Evolutionary conservation across 2,113 vertebrate genomes (phyloP).

Genomic region (Nerophis lumbriciformis): DNA sequence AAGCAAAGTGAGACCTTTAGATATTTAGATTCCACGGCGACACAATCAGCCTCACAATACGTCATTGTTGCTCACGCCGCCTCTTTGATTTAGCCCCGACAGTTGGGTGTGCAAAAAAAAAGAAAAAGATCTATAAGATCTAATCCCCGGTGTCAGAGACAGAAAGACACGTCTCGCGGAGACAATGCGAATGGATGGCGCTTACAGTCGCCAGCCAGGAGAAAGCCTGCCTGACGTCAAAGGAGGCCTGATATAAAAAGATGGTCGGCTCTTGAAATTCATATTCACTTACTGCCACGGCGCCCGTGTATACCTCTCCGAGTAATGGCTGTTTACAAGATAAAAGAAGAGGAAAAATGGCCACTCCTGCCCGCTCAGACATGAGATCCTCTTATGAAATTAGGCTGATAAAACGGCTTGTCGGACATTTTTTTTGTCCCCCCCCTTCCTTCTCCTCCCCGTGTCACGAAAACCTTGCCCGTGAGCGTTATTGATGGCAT

Average conservation of each 20-base stretch:
- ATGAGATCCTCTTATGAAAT: conserved; percentile 67
- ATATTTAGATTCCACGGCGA: conserved; percentile 58
- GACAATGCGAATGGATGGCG: conserved; percentile 55
- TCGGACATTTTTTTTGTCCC: conserved; percentile 56
- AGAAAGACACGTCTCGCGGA: conserved; percentile 48
- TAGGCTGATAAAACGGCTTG: conserved; percentile 71
- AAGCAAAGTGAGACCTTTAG: conserved; percentile 47
- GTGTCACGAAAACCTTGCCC: conserved; percentile 69
- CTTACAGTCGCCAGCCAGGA: conserved; percentile 25
- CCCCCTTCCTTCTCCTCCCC: conserved; percentile 26
- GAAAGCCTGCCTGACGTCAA: conserved; percentile 53
- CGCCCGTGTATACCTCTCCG: conserved; percentile 56
- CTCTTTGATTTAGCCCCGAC: conserved; percentile 66
- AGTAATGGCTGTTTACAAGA: conserved; percentile 72
- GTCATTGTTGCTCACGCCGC: conserved; percentile 60
- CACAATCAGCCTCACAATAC: conserved; percentile 63
- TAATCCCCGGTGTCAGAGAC: conserved; percentile 58
- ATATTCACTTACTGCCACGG: conserved; percentile 67
- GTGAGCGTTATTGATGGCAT: conserved; percentile 76
- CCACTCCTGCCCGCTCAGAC: conserved; percentile 62
- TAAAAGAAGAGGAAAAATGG: conserved; percentile 69
- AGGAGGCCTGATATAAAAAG: conserved; percentile 60
- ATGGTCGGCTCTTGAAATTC: conserved; percentile 62
- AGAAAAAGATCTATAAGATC: conserved; percentile 56
- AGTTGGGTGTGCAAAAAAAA: conserved; percentile 42